Evolutionary conservation across 2,113 vertebrate species (phyloP).

Genomic region (Solenodon paradoxus): DNA sequence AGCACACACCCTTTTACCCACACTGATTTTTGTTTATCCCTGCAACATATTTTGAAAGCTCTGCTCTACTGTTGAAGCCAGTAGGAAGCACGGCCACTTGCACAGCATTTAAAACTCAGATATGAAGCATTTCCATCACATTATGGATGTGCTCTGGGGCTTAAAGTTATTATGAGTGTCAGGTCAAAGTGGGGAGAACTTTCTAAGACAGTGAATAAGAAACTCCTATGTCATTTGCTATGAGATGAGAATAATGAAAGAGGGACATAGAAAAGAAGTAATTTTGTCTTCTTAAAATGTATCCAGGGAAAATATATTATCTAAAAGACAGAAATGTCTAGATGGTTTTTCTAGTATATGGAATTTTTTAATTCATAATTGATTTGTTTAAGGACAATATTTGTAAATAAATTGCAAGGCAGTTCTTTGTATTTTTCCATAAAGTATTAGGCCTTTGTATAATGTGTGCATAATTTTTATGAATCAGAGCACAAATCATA

Average conservation of each 20-base stretch:
- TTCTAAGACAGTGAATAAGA: constrained; percentile 4
- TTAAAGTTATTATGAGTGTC: constrained; percentile 54
- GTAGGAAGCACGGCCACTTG: constrained; percentile 28
- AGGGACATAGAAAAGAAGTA: neutral
- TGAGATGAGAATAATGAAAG: constrained; percentile 34
- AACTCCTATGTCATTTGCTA: neutral
- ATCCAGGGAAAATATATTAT: neutral
- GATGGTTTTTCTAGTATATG: neutral
- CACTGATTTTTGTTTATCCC: constrained; percentile 48
- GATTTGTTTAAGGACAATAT: neutral
- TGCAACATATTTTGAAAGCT: constrained; percentile 61
- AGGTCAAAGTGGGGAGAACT: constrained; percentile 36
- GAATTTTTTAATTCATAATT: neutral
- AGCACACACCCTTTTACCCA: neutral
- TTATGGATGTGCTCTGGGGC: neutral
- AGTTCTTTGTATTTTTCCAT: constrained; percentile 33
- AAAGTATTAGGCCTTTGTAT: constrained; percentile 68
- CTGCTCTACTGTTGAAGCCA: constrained; percentile 20
- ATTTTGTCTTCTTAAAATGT: neutral
- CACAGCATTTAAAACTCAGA: constrained; percentile 34
- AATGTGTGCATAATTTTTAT: constrained; percentile 75
- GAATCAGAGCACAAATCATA: constrained; percentile 78
- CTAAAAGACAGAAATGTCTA: neutral
- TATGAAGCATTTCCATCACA: constrained; percentile 49
- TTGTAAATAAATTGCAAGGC: constrained; percentile 12